phyloP scores from a whole-genome alignment of 1,140 invertebrate genomes.

The Trichoplusia ni region DNA sequence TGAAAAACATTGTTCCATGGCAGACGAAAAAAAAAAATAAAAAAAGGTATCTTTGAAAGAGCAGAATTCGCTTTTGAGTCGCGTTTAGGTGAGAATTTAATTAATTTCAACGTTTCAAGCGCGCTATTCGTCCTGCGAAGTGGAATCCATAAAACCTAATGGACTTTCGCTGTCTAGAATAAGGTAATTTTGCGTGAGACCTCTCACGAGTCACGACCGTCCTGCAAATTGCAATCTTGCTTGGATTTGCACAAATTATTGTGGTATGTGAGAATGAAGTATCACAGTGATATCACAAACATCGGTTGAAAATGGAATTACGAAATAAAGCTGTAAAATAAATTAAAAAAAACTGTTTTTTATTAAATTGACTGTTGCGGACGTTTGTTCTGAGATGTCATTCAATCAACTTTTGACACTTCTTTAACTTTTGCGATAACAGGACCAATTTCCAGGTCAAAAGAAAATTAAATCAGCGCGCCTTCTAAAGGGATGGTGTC shows the following conservation, averaged over 20 bases:
- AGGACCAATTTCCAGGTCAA: slow-evolving; percentile 23
- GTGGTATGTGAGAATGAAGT: slow-evolving; percentile 38
- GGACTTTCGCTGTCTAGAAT: slow-evolving; percentile 74
- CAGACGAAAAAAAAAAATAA: slow-evolving; percentile 10
- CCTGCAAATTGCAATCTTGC: slow-evolving; percentile 56
- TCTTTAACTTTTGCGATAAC: slow-evolving; percentile 27
- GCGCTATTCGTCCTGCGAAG: slow-evolving; percentile 61
- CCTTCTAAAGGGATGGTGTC: slow-evolving; percentile 17
- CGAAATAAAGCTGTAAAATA: not conserved
- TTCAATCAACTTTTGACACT: slow-evolving; percentile 12
- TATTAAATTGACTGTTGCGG: too few relatives aligned
- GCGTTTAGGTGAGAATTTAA: slow-evolving; percentile 65
- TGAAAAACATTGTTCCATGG: not conserved
- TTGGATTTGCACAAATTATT: slow-evolving; percentile 56
- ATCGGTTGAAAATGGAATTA: not conserved
- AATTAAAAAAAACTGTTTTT: not conserved
- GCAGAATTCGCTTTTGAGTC: slow-evolving; percentile 39
- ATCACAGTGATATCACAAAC: not conserved
- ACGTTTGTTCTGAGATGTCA: too few relatives aligned
- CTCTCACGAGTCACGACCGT: slow-evolving; percentile 44
- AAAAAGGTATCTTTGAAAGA: slow-evolving; percentile 21
- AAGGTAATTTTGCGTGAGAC: slow-evolving; percentile 64
- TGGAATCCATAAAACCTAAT: slow-evolving; percentile 76
- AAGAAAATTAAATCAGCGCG: slow-evolving; percentile 33
- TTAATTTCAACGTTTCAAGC: slow-evolving; percentile 71